phyloP scores from a whole-genome alignment of 2,888 invertebrate genomes.

The Penaeus monodon region DNA sequence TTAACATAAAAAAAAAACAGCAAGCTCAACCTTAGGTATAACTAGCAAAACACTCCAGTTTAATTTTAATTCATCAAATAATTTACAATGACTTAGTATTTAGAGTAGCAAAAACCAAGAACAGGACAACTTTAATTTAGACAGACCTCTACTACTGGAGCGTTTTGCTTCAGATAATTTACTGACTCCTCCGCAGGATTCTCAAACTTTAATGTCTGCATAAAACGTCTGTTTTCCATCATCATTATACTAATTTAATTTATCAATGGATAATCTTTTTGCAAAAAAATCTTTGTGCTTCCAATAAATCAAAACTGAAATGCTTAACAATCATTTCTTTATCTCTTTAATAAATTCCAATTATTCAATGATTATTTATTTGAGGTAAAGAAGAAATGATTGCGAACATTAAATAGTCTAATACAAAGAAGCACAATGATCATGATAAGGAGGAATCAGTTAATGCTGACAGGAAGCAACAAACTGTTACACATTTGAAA shows the following conservation, averaged over 20 bases:
- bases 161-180: conserved; percentile 5
- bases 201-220: not conserved
- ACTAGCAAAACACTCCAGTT: conserved; percentile 36
- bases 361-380: not conserved
- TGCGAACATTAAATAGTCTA: no score
- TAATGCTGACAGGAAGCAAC: not conserved
- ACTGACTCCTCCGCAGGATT: conserved; percentile 34
- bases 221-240: no score
- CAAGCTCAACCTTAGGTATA: conserved; percentile 25
- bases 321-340: no score
- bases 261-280: no score
- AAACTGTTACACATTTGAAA: not conserved
- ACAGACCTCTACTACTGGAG: conserved; percentile 9
- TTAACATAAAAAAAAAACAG: conserved; percentile 29
- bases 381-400: no score
- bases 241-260: no score
- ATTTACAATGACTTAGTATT: not conserved
- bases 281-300: no score
- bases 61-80: not conserved
- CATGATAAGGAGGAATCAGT: no score
- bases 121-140: not conserved
- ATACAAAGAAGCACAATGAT: no score
- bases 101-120: not conserved
- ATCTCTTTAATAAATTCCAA: not conserved
- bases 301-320: no score